Evolutionary conservation across 2,113 vertebrate species (phyloP), one percentile per base, ranked within the genome.

Genomic region (Coptodon rendalli): DNA sequence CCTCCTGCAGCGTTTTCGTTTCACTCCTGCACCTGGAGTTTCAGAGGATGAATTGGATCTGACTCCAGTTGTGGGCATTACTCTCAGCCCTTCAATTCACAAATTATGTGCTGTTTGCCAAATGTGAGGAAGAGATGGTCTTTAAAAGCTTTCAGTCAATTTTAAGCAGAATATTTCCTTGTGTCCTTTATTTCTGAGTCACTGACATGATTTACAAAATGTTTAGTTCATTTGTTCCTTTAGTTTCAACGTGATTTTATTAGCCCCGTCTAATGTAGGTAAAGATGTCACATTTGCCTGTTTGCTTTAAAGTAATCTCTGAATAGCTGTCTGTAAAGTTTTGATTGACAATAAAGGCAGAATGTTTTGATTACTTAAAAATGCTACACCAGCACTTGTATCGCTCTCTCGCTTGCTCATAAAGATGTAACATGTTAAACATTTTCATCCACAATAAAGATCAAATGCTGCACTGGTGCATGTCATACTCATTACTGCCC

Each of bases 41-140:
- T 50, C 48, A 50, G 48, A 50, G 16, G 45, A 50, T 17, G 45
- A 50, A 50, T 50, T 50, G 0, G 7, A 50, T 50, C 48, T 50
- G 16, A 50, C 48, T 50, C 48, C 48, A 50, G 0, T 0, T 50
- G 16, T 50, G 7, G 0, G 4, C 48, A 17, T 50, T 50, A 50
- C 48, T 1, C 48, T 48, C 45, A 48, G 45, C 14, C 45, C 14
- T 48, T 17, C 8, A 0, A 3, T 5, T 52, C 8, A 52, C 48
- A 52, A 19, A 52, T 52, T 52, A 52, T 52, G 8, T 52, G 50
- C 50, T 53, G 50, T 52, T 52, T 52, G 19, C 17, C 19, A 9
- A 52, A 52, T n/a, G 50, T n/a, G 2, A n/a, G 19, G 19, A n/a
- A 10, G 19, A 52, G 50, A 9, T 52, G 17, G 48, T 19, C 48